Percentiles rank a stretch among this genome's conserved stretches.
These are phyloP conservation scores for Drosophila differens DNA, from an alignment of 2,888 invertebrate species.

Conservation along the genomic window DNA sequence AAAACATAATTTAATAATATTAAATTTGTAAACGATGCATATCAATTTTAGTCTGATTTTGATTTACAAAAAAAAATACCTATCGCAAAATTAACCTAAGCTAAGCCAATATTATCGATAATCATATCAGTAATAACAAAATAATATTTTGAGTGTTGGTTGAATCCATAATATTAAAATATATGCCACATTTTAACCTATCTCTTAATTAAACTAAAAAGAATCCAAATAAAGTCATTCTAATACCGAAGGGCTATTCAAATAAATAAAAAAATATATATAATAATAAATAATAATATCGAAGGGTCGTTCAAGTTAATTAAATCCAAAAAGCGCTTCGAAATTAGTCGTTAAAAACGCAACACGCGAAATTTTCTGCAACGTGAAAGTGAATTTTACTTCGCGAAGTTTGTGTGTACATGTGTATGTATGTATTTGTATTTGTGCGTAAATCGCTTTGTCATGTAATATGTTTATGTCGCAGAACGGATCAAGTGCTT, in stretches of 20 bases:
- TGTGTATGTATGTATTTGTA: conserved; percentile 9
- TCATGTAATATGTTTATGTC: conserved; percentile 75
- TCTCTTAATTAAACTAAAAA: neutral
- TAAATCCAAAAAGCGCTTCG: conserved; percentile 29
- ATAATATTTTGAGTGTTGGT: conserved; percentile 7
- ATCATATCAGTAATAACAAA: conserved; percentile 43
- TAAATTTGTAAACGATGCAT: conserved; percentile 68
- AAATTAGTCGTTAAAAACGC: conserved; percentile 20
- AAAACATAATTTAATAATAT: conserved; percentile 46
- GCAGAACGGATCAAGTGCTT: conserved; percentile 73
- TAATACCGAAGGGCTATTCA: neutral
- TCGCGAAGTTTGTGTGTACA: conserved; percentile 4
- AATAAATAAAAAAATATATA: conserved; percentile 20
- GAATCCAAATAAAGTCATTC: conserved; percentile 17
- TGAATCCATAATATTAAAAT: neutral
- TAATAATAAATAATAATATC: conserved; percentile 2
- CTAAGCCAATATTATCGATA: conserved; percentile 33
- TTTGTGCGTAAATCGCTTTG: conserved; percentile 64
- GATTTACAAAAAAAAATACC: conserved; percentile 14
- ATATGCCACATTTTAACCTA: neutral
- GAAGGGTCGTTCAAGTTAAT: conserved; percentile 14
- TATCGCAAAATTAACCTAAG: conserved; percentile 7
- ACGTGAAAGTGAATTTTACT: conserved; percentile 11
- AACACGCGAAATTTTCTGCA: conserved; percentile 17
- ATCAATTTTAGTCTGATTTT: conserved; percentile 76